Base-by-base conservation (phyloP, 2,113 vertebrate genomes). In the Corydoras sp. region DNA sequence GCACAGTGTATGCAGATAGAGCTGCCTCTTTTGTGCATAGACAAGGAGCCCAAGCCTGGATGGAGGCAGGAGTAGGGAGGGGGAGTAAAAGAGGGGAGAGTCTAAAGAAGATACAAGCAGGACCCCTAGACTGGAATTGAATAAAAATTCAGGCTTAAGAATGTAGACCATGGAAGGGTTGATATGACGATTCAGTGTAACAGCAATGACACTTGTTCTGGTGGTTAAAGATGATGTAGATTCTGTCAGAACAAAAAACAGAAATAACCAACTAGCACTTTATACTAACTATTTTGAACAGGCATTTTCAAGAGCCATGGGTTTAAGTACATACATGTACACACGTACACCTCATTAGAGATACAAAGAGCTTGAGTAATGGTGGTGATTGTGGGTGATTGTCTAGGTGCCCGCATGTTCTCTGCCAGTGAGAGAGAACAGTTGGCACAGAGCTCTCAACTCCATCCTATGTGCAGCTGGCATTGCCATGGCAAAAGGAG, bases 1-100 rank as follows among this genome's bases (percentile, higher is more conserved):
- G 88, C 89, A 80, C 85, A 87, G 86, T 86, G 85, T 89, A 89
- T 88, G 81, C 82, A 88, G 83, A 89, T 88, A 89, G 88, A 87
- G 84, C 83, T 85, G 85, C 84, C 80, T 85, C 83, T 87, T 88
- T 89, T 90, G 88, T 89, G 87, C 83, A 81, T 83, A 87, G 84
- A 89, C 86, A 84, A 88, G 84, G 89, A 87, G 85, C 88, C 86
- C 89, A 85, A 81, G 86, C 87, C 80, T 86, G 86, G 82, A 81
- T 80, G 71, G 77, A 79, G 81, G 59, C 81, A 78, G 77, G 72
- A 80, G 81, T 77, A 75, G 66, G 71, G 80, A 80, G 79, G 75
- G 74, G 31, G 3, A 35, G 5, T 11, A 79, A 81, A 78, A 78
- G 79, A 82, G 66, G 77, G 73, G 62, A 78, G 18, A 43, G 32